Base-by-base conservation (phyloP, 1,140 invertebrate species). In the Lethocerus indicus region DNA sequence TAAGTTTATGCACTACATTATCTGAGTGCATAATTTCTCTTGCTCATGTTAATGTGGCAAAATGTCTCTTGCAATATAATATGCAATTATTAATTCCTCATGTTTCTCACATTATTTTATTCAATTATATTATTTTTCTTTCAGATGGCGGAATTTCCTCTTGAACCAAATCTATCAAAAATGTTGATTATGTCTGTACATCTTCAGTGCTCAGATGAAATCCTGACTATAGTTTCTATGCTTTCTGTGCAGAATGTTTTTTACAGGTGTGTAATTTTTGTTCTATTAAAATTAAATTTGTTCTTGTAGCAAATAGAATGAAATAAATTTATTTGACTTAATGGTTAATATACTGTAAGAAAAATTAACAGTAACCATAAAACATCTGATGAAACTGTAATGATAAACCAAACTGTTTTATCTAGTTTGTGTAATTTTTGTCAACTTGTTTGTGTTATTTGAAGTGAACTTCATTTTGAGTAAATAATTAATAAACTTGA, bases 181-280 rank as follows among this genome's bases (percentile, higher is more conserved):
- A 94, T 98, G 78, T 69, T 99, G 0, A 98, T 99, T 37, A 98
- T 98, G 92, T 97, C 93, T 0, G 95, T 98, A 1, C 87, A 96
- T 26, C 67, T 98, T n/a, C 85, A 90, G 54, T 99, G 95, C 61
- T 95, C 91, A 1, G 96, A 99, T 65, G 96, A 99, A 70, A 87
- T 98, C 47, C 69, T 99, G 0, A 98, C 96, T 0, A 91, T 99
- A 48, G 94, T 99, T 0, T 96, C 93, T 1, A 98, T 99, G 95
- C 69, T 99, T 4, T 95, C 89, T 46, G 92, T 98, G 0, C 93
- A 99, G 63, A 97, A 98, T 69, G 93, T 98, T 0, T 99, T 99
- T 67, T 99, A 99, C 63, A 69, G 81, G 62, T 67, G 60, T 43
- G 46, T 23, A 36, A 16, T 16, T 36, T 9, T n/a, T n/a, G n/a